Evolutionary conservation across 2,113 vertebrate species (phyloP).

Genomic region (Petrocephalus microphthalmus): DNA sequence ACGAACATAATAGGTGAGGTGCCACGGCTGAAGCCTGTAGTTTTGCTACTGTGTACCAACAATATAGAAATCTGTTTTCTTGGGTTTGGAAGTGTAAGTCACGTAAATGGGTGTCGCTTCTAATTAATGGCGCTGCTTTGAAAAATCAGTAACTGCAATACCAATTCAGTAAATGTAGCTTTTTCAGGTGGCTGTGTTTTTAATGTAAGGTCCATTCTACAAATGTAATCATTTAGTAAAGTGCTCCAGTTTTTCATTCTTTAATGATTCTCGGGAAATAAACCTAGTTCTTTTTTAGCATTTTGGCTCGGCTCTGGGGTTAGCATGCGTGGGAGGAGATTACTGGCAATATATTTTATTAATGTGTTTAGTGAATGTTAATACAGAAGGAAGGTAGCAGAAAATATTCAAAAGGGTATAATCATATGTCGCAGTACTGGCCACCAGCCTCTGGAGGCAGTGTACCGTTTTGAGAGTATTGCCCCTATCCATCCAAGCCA

Average conservation of each 20-base stretch:
- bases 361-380: not conserved
- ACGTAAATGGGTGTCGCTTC: not conserved
- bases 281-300: not conserved
- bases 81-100: not conserved
- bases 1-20: not conserved
- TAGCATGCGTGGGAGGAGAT: not conserved
- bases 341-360: not conserved
- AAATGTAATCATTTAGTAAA: slow-evolving; percentile 3
- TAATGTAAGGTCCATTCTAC: not conserved
- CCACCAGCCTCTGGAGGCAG: not conserved
- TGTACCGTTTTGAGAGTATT: not conserved
- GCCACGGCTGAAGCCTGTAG: not conserved
- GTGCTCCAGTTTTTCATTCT: not conserved
- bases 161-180: not conserved
- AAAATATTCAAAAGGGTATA: not conserved
- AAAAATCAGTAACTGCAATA: not conserved
- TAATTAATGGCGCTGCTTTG: not conserved
- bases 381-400: not conserved
- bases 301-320: not conserved
- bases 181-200: not conserved
- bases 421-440: not conserved
- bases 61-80: not conserved
- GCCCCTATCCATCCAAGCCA: not conserved
- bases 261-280: not conserved
- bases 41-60: not conserved